A percentile compares a stretch with the other conserved stretches of the same genome.
phyloP scores from a whole-genome alignment of 1,140 invertebrate genomes.

The Aphidius gifuensis region DNA sequence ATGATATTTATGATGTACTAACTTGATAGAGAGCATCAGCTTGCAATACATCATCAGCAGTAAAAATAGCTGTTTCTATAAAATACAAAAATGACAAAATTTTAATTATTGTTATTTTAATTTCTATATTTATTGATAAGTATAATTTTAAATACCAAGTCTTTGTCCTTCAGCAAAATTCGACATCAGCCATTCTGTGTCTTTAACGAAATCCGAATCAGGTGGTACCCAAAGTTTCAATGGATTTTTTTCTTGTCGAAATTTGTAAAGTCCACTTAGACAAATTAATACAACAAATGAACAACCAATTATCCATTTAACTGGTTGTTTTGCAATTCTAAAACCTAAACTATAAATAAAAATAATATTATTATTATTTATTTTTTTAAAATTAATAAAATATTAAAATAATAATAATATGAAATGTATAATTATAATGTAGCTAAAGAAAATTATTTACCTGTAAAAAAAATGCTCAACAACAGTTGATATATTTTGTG shows the following conservation, averaged over 20 bases:
- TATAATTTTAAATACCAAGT: neutral
- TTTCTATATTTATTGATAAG: too few species aligned
- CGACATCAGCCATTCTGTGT: constrained; percentile 71
- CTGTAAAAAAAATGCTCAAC: constrained; percentile 46
- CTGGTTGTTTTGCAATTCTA: constrained; percentile 40
- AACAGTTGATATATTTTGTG: constrained; percentile 36
- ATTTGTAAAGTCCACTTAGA: constrained; percentile 42
- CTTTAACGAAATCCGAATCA: constrained; percentile 65
- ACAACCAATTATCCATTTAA: constrained; percentile 44
- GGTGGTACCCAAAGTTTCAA: constrained; percentile 70
- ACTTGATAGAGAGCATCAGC: constrained; percentile 56
- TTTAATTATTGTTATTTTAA: too few species aligned
- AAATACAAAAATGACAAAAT: too few species aligned
- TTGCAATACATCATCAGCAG: constrained; percentile 65
- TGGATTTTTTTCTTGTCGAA: constrained; percentile 62
- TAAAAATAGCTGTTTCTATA: constrained; percentile 62
- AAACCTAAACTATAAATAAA: constrained; percentile 41
- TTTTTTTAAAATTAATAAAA: neutral
- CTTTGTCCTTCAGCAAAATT: constrained; percentile 64
- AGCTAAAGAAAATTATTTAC: constrained; percentile 29
- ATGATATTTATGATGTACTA: constrained; percentile 15
- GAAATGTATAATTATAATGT: too few species aligned
- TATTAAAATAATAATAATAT: neutral
- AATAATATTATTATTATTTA: constrained; percentile 6
- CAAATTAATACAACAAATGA: constrained; percentile 45